Conservation (phyloP, 2,797 vertebrate genomes). For the Crax fasciolata region DNA sequence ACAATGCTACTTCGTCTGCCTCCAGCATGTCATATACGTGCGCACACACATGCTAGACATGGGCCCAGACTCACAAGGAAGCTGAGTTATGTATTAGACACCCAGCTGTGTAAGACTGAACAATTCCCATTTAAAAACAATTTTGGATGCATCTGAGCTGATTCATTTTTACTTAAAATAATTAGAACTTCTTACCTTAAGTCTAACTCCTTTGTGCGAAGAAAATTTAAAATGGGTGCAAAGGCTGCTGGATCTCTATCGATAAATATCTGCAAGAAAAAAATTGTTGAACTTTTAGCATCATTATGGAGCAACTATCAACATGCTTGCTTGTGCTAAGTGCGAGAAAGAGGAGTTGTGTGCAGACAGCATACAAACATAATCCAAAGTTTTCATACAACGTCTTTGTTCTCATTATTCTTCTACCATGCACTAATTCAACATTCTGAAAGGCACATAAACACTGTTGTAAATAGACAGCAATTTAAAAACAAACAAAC, state of each 20-base stretch:
- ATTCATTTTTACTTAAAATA: not conserved
- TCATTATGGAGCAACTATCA: not conserved
- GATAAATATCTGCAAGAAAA: conserved; percentile 94
- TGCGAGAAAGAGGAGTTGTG: not conserved
- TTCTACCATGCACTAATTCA: not conserved
- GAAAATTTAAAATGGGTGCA: conserved; percentile 98
- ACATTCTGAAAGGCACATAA: not conserved
- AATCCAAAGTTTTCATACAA: not conserved
- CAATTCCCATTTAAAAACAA: not conserved
- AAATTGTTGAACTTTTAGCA: not conserved
- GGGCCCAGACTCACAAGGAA: not conserved
- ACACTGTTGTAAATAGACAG: not conserved
- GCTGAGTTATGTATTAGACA: not conserved
- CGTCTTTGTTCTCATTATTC: not conserved
- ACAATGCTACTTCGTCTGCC: not conserved
- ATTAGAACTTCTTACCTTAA: conserved; percentile 86
- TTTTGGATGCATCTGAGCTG: not conserved
- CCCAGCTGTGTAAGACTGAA: not conserved
- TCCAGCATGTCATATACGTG: not conserved
- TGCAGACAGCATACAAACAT: not conserved
- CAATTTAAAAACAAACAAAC: not conserved
- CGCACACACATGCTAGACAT: not conserved
- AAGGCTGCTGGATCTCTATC: conserved; percentile 98
- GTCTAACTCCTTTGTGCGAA: conserved; percentile 98
- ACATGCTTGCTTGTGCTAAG: not conserved